These are phyloP conservation scores for Papilio elwesi DNA, from an alignment of 2,888 invertebrate species.

Conservation along the genomic window DNA sequence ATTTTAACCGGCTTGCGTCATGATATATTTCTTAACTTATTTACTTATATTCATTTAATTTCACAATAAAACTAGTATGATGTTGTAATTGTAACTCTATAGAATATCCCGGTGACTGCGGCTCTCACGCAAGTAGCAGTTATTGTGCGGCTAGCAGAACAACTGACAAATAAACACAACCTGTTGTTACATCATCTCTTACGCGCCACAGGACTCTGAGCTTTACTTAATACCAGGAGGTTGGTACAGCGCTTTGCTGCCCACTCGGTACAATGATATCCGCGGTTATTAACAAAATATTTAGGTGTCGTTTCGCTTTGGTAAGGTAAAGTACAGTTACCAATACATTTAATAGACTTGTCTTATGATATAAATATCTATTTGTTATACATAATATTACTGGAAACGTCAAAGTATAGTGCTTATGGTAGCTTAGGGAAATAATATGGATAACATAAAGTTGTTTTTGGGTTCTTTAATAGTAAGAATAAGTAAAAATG, in stretches of 20 bases:
- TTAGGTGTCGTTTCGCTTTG: constrained; percentile 18
- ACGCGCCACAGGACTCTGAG: constrained; percentile 55
- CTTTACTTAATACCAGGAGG: constrained; percentile 43
- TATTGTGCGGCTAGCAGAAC: constrained; percentile 68
- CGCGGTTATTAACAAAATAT: constrained; percentile 34
- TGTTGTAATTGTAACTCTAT: constrained; percentile 56
- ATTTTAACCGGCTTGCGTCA: too few species aligned
- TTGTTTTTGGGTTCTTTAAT: not conserved
- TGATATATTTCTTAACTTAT: too few species aligned
- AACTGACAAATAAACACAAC: constrained; percentile 76
- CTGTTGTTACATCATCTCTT: constrained; percentile 75
- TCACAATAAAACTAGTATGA: too few species aligned
- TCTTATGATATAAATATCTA: not conserved
- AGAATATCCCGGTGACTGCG: constrained; percentile 57
- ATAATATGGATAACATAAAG: not conserved
- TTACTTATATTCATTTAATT: too few species aligned
- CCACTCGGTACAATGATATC: constrained; percentile 34
- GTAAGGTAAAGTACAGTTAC: not conserved
- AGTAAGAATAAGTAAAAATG: not conserved
- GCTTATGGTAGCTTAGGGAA: not conserved
- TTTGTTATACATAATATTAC: constrained; percentile 5
- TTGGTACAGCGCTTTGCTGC: constrained; percentile 33
- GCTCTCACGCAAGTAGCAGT: constrained; percentile 68
- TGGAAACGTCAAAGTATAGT: not conserved
- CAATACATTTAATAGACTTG: constrained; percentile 14